Conservation (phyloP, 2,113 vertebrate genomes). For the Montifringilla adamsi region DNA sequence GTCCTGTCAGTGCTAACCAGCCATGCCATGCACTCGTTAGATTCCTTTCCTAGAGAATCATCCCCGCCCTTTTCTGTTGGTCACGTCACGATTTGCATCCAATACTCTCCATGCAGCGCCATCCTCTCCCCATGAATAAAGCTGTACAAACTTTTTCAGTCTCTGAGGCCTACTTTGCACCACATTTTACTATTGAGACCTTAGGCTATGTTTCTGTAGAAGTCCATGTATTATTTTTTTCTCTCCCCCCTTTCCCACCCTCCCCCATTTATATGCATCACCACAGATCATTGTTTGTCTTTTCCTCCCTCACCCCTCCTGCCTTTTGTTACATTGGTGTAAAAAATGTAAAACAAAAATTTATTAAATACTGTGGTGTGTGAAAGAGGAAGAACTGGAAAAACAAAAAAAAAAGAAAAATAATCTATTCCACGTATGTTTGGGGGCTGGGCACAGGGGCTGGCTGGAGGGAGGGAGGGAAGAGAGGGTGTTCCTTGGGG, state of each 20-base stretch:
- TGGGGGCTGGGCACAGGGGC: slow-evolving; percentile 59
- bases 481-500: not conserved
- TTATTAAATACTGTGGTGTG: slow-evolving; percentile 77
- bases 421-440: slow-evolving; percentile 66
- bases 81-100: slow-evolving; percentile 59
- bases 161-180: slow-evolving; percentile 74
- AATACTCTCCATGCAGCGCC: slow-evolving; percentile 12
- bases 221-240: slow-evolving; percentile 25
- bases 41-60: slow-evolving; percentile 73
- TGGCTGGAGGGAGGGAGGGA: slow-evolving; percentile 26
- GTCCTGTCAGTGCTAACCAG: slow-evolving; percentile 55
- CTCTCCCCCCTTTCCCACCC: not conserved
- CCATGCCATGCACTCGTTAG: slow-evolving; percentile 71
- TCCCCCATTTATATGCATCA: slow-evolving; percentile 56
- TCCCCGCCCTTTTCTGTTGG: slow-evolving; percentile 43
- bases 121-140: slow-evolving; percentile 74
- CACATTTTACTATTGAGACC: slow-evolving; percentile 52
- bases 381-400: not conserved
- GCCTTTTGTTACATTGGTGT: slow-evolving; percentile 81
- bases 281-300: slow-evolving; percentile 52
- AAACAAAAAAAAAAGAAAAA: slow-evolving; percentile 11
- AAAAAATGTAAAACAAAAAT: slow-evolving; percentile 83
- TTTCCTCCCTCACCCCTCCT: slow-evolving; percentile 5
- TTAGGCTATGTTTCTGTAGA: slow-evolving; percentile 57
- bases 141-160: slow-evolving; percentile 70